Percentiles rank a stretch among this genome's conserved stretches.
These are phyloP conservation scores for Anhinga anhinga DNA, from an alignment of 2,113 vertebrate species.

Conservation along the genomic window DNA sequence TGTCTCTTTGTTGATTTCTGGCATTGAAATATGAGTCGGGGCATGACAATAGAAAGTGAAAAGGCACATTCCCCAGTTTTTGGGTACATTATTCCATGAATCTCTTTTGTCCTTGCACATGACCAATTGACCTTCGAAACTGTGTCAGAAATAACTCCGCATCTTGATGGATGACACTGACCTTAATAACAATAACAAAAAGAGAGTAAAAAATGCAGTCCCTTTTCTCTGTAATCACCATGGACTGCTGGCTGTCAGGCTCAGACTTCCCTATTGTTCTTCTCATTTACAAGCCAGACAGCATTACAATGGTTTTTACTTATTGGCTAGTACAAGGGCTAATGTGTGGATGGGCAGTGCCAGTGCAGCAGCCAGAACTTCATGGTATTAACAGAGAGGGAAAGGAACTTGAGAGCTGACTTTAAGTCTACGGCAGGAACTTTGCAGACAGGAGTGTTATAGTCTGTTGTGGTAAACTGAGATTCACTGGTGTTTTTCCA, in stretches of 20 bases:
- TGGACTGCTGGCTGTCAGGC: slow-evolving; percentile 58
- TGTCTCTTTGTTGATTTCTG: slow-evolving; percentile 12
- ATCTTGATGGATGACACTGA: slow-evolving; percentile 69
- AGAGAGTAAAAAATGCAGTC: slow-evolving; percentile 31
- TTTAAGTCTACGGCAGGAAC: neutral
- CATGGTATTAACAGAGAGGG: neutral
- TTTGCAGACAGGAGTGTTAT: neutral
- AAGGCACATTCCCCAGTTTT: slow-evolving; percentile 56
- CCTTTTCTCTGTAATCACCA: slow-evolving; percentile 43
- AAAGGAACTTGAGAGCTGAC: neutral
- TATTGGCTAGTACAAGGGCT: slow-evolving; percentile 21
- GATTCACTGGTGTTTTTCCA: neutral
- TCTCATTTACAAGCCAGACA: slow-evolving; percentile 70
- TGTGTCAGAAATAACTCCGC: slow-evolving; percentile 56
- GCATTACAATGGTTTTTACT: slow-evolving; percentile 67
- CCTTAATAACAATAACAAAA: slow-evolving; percentile 68
- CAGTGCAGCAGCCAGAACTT: slow-evolving; percentile 23
- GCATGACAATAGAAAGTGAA: slow-evolving; percentile 18
- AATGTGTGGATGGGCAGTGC: neutral
- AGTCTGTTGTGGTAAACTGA: neutral
- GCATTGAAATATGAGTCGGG: slow-evolving; percentile 29
- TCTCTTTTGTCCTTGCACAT: slow-evolving; percentile 35
- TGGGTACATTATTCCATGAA: slow-evolving; percentile 35
- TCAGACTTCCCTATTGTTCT: slow-evolving; percentile 38
- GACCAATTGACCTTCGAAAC: slow-evolving; percentile 66